A percentile compares a stretch with the other conserved stretches of the same genome.
These are phyloP conservation scores for Cotesia chilonis DNA, from an alignment of 1,140 invertebrate genomes.

Conservation along the genomic window DNA sequence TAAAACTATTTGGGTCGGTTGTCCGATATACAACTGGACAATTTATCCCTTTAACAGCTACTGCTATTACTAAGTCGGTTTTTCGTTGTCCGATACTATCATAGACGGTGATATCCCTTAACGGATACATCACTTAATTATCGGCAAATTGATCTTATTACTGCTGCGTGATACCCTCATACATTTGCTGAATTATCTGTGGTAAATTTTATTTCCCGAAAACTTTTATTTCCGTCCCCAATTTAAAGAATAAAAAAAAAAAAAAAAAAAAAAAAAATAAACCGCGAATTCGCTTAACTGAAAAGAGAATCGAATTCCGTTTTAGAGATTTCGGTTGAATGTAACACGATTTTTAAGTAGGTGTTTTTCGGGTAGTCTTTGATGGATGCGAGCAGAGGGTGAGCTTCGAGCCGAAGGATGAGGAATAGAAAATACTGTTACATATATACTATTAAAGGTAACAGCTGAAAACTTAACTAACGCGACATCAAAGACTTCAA, in stretches of 20 bases:
- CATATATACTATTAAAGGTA: slow-evolving; percentile 4
- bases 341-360: no score
- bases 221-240: no score
- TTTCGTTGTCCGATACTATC: slow-evolving; percentile 1
- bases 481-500: slow-evolving; percentile 43
- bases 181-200: slow-evolving; percentile 38
- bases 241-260: no score
- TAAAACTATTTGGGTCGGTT: slow-evolving; percentile 4
- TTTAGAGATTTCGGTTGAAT: no score
- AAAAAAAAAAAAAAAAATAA: no score
- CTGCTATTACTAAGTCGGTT: neutral
- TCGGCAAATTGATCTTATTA: slow-evolving; percentile 63
- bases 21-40: no score
- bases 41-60: neutral
- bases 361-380: no score
- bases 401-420: neutral
- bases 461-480: slow-evolving; percentile 36
- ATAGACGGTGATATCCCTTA: slow-evolving; percentile 20
- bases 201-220: slow-evolving; percentile 22
- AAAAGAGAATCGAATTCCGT: no score
- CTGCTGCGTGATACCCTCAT: slow-evolving; percentile 20
- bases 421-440: slow-evolving; percentile 11
- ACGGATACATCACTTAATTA: slow-evolving; percentile 54
- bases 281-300: neutral
- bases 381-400: neutral